Conservation (phyloP, 2,113 vertebrate species). For the Alligator sinensis region DNA sequence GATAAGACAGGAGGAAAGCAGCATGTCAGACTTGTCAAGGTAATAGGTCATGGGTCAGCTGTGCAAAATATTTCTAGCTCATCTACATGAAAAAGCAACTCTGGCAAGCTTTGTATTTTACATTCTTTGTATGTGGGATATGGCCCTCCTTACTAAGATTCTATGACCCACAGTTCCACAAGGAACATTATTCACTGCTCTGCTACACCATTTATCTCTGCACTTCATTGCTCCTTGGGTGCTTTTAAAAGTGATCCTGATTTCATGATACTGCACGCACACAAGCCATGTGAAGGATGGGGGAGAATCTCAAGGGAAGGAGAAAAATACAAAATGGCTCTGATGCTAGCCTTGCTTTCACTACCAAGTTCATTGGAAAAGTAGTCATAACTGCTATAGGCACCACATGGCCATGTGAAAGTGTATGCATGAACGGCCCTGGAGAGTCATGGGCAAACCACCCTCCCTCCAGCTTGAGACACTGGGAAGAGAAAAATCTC, state of each 20-base stretch:
- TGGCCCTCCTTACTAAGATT: conserved; percentile 10
- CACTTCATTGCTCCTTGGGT: background rate
- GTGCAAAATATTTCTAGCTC: background rate
- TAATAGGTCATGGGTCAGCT: background rate
- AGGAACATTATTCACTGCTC: background rate
- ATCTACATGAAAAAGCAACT: background rate
- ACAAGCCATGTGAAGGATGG: background rate
- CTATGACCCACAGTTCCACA: background rate
- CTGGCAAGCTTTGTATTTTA: background rate
- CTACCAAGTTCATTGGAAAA: background rate
- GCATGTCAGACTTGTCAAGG: background rate
- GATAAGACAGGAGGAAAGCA: background rate
- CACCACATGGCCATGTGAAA: background rate
- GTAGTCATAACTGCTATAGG: background rate
- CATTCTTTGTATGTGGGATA: background rate
- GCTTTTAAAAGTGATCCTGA: background rate
- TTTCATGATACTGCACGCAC: background rate
- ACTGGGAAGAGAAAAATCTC: background rate
- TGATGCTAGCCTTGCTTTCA: background rate
- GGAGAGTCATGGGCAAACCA: background rate
- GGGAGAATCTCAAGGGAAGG: background rate
- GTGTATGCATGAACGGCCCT: background rate
- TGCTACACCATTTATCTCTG: background rate
- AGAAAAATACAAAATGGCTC: background rate
- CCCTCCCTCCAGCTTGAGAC: background rate